Base-by-base conservation (phyloP, 2,888 invertebrate species). In the Synanthedon vespiformis region DNA sequence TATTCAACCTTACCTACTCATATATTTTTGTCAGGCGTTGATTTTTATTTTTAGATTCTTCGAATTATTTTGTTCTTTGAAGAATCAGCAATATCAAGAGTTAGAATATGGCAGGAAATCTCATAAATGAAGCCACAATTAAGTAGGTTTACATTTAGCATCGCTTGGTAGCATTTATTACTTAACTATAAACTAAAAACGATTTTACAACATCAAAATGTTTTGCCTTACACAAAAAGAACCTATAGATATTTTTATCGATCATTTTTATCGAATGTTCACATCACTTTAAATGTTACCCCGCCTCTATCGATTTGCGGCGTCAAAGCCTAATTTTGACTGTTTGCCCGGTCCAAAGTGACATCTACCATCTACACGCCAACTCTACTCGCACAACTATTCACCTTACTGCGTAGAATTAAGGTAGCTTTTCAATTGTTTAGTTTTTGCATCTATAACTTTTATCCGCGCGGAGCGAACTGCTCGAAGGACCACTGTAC, bases 231-330 rank as follows among this genome's bases (percentile, higher is more conserved):
- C 22, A 22, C 5, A 34, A 34, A 34, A 34, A 34, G 10, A 34
- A 5, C 1, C 1, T 6, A 34, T 2, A 34, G 0, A 1, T 22
- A 4, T 22, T 41, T n/a, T 18, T 11, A 50, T 51, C 50, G 52
- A 53, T 11, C 40, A 13, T 6, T 40, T 22, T 8, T 49, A 48
- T 13, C 40, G 40, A 18, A 12, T 12, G 4, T 47, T 22, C 48
- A 49, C 80, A 65, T 54, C 76, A 60, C 76, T 78, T 65, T 8
- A 3, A n/a, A 40, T 51, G 55, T 57, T 66, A 65, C 61, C 65
- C 69, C 66, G 74, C 77, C 72, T 76, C 66, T 82, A 84, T 84
- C 78, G 84, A 84, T 84, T 77, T 70, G 67, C 67, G 62, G 66
- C 68, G 63, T 64, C 62, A 70, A 70, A 80, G 74, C 75, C 77